A percentile compares a stretch with the other conserved stretches of the same genome.
Evolutionary conservation across 2,797 vertebrate genomes (phyloP).

Genomic region (Propithecus perrieri): DNA sequence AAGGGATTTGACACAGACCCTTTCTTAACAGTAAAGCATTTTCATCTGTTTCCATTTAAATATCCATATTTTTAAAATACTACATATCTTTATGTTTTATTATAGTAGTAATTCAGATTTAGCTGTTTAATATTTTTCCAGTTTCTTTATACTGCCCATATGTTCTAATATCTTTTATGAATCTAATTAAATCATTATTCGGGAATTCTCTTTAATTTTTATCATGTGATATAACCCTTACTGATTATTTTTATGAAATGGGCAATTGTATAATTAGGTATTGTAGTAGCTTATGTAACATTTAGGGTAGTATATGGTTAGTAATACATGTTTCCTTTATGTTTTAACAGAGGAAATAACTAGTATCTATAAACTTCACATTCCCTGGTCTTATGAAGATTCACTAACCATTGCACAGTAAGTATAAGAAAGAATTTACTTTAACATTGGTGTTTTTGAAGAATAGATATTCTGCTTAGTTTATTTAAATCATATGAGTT

Average conservation of each 20-base stretch:
- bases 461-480: not conserved
- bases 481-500: slow-evolving; percentile 13
- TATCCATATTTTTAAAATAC: not conserved
- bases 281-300: not conserved
- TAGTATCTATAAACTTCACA: slow-evolving; percentile 92
- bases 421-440: slow-evolving; percentile 66
- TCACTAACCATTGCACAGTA: slow-evolving; percentile 91
- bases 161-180: not conserved
- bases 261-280: not conserved
- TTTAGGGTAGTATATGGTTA: not conserved
- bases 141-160: not conserved
- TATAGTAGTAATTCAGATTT: slow-evolving; percentile 15
- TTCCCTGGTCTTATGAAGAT: slow-evolving; percentile 96
- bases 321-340: slow-evolving; percentile 43
- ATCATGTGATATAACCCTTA: not conserved
- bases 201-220: not conserved
- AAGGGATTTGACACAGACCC: not conserved
- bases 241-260: not conserved
- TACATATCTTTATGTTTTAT: not conserved
- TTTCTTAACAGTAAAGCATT: slow-evolving; percentile 43
- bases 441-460: slow-evolving; percentile 41
- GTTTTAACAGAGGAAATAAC: slow-evolving; percentile 88
- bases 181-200: slow-evolving; percentile 12
- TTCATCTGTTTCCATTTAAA: slow-evolving; percentile 33
- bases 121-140: slow-evolving; percentile 24